Evolutionary conservation across 2,113 vertebrate genomes (phyloP), one percentile per base, ranked within the genome.

Genomic region (Carlito syrichta): DNA sequence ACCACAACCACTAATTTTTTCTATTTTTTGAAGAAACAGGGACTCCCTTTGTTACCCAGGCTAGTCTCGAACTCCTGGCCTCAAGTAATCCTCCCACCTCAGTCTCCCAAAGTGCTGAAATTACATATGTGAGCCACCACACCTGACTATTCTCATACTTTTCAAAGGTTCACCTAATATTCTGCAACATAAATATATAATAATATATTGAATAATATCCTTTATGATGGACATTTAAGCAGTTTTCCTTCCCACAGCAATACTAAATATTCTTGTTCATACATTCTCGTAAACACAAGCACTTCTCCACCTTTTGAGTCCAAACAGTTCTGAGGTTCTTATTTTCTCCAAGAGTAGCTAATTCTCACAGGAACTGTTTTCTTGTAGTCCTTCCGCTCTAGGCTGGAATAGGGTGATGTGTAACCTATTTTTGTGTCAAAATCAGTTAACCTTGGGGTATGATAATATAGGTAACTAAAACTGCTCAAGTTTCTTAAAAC

Each of bases 141-240:
- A 1, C 32, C 32, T 32, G 35, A 14, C 32, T 58, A 27, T 22
- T 11, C 20, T 9, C 14, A 2, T 2, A 9, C 8, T 8, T 14
- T 13, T 3, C 1, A 69, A n/a, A 84, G 16, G 62, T n/a, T 73
- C 20, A n/a, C 38, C 77, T 19, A 14, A 1, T 30, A 8, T 2
- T 32, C 71, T 8, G 20, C 16, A 27, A 32, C 2, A 25, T 20
- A 14, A 25, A 35, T 13, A 16, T 10, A n/a, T 12, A 9, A 13
- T 8, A 12, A 30, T 0, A 3, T 11, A 3, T 1, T 0, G 50
- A 22, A 35, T 17, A 7, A 1, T 16, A 50, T 40, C 40, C 27
- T 3, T 13, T 1, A 4, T 14, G 16, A 12, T 0, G 14, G n/a
- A 2, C 35, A 5, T 2, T 2, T 2, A 22, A 27, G 74, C 1